Percentiles rank a stretch among this genome's conserved stretches.
These are phyloP conservation scores for Mastomys natalensis DNA, from an alignment of 2,113 vertebrate species.

Conservation along the genomic window DNA sequence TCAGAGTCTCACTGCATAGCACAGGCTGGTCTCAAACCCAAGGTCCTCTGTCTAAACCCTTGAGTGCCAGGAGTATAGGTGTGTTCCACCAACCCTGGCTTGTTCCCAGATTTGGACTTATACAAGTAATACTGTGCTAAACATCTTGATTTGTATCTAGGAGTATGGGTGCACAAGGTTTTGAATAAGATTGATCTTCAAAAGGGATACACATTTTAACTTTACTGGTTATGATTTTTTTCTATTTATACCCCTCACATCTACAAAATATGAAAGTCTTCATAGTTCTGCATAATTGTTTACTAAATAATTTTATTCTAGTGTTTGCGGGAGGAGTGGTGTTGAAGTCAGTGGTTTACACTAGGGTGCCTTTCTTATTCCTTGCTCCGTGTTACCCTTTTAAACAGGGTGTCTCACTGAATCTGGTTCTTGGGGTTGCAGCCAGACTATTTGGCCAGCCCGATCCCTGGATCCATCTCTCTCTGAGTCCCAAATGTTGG, in stretches of 20 bases:
- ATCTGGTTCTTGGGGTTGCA: too few species aligned
- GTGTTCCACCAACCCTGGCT: not conserved
- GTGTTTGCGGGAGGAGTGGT: not conserved
- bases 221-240: not conserved
- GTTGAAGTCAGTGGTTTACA: not conserved
- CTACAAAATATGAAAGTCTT: not conserved
- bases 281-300: not conserved
- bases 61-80: not conserved
- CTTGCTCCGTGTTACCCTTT: not conserved
- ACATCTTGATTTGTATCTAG: not conserved
- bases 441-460: not conserved
- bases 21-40: not conserved
- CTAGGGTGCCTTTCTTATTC: not conserved
- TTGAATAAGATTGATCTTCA: not conserved
- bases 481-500: not conserved
- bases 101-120: not conserved
- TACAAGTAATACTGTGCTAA: not conserved
- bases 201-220: not conserved
- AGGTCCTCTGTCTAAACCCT: not conserved
- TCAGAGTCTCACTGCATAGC: not conserved
- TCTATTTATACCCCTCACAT: not conserved
- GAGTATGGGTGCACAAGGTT: not conserved
- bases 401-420: not conserved
- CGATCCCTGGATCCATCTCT: not conserved
- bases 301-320: not conserved